Conservation (phyloP, 2,888 invertebrate genomes). For the Drosophila mercatorum region DNA sequence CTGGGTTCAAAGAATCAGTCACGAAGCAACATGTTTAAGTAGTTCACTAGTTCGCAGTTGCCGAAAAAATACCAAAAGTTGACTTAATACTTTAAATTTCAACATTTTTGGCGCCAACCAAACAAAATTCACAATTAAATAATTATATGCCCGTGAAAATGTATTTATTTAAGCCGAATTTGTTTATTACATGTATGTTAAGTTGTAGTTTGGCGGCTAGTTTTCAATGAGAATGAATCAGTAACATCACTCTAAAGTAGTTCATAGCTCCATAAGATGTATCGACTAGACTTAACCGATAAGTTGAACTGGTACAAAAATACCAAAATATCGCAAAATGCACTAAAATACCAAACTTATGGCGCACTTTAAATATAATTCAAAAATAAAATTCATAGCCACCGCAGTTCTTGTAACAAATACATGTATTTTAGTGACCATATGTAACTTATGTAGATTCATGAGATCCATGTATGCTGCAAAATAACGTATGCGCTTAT, state of each 20-base stretch:
- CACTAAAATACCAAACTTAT: neutral
- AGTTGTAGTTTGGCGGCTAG: neutral
- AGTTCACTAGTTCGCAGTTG: neutral
- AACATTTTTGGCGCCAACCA: neutral
- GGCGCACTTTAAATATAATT: neutral
- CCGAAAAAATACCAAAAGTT: slow-evolving; percentile 7
- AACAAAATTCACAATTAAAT: too few species aligned
- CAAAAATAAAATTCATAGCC: neutral
- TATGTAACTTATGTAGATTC: slow-evolving; percentile 58
- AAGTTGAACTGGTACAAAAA: neutral
- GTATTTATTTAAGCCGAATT: too few species aligned
- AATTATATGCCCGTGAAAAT: too few species aligned
- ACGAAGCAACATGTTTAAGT: neutral
- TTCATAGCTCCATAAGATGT: neutral
- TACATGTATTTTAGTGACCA: slow-evolving; percentile 60
- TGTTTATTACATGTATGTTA: neutral
- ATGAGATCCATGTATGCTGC: slow-evolving; percentile 65
- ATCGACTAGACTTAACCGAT: neutral
- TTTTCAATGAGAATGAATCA: neutral
- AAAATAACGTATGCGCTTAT: slow-evolving; percentile 17
- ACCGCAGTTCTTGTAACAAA: slow-evolving; percentile 37
- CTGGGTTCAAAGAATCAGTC: neutral
- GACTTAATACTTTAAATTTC: neutral
- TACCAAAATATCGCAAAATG: neutral
- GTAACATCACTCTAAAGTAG: neutral